Evolutionary conservation across 2,888 invertebrate species (phyloP).

Genomic region (Apotomis turbidana): DNA sequence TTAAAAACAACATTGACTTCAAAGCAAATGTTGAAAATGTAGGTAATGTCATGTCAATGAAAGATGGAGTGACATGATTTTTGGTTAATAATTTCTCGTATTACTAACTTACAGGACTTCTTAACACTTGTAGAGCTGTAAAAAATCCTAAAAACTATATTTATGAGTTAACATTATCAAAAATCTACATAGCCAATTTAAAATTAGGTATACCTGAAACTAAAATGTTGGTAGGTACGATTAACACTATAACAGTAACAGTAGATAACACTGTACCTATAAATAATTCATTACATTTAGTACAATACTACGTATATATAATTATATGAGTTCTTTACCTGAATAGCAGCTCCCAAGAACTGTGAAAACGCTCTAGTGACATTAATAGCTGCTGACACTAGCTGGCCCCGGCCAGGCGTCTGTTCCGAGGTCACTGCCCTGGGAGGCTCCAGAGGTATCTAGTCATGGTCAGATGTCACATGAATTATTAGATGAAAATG

Average conservation of each 20-base stretch:
- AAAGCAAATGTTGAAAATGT: slow-evolving; percentile 15
- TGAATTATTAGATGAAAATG: slow-evolving; percentile 42
- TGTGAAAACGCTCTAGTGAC: slow-evolving; percentile 90
- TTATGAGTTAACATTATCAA: neutral
- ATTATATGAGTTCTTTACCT: slow-evolving; percentile 75
- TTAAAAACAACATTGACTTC: slow-evolving; percentile 4
- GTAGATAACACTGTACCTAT: too few relatives aligned
- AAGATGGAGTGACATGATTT: slow-evolving; percentile 24
- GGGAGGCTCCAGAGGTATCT: slow-evolving; percentile 81
- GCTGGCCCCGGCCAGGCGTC: slow-evolving; percentile 74
- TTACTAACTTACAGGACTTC: slow-evolving; percentile 43
- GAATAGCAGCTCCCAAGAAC: slow-evolving; percentile 90
- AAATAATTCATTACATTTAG: too few relatives aligned
- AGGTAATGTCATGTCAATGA: slow-evolving; percentile 19
- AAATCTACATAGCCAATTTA: neutral
- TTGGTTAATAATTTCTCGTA: slow-evolving; percentile 15
- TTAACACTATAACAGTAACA: too few relatives aligned
- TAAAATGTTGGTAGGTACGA: neutral
- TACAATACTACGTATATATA: neutral
- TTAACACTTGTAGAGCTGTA: slow-evolving; percentile 9
- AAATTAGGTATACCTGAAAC: neutral
- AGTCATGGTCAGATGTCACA: slow-evolving; percentile 44
- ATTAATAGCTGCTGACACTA: slow-evolving; percentile 89
- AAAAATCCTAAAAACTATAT: slow-evolving; percentile 25
- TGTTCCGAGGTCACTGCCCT: slow-evolving; percentile 68